These are phyloP conservation scores for Mirza zaza DNA, from an alignment of 2,113 vertebrate genomes.

Conservation along the genomic window DNA sequence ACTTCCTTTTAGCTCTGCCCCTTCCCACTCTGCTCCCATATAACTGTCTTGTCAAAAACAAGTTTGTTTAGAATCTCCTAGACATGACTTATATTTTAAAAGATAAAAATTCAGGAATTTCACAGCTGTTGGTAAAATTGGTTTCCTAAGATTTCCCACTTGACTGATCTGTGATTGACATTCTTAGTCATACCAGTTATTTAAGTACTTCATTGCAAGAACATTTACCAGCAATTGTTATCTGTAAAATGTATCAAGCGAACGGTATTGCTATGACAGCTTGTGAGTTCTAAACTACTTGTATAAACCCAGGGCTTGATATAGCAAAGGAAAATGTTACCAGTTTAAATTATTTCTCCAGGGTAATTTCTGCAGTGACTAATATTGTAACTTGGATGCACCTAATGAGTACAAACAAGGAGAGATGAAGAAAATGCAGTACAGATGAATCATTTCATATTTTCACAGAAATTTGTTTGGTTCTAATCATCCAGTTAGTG, in stretches of 20 bases:
- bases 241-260: conserved; percentile 68
- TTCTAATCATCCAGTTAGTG: conserved; percentile 18
- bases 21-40: neutral
- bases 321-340: conserved; percentile 67
- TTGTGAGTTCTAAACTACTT: conserved; percentile 74
- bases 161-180: conserved; percentile 69
- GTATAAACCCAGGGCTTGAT: conserved; percentile 66
- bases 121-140: neutral
- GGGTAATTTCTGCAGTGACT: conserved; percentile 23
- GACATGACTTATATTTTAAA: neutral
- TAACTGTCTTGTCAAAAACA: neutral
- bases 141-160: conserved; percentile 67
- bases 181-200: conserved; percentile 62
- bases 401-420: neutral
- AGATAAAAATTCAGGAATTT: conserved; percentile 30
- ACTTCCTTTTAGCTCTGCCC: neutral
- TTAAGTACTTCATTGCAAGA: conserved; percentile 65
- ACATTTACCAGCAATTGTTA: conserved; percentile 74
- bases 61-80: neutral
- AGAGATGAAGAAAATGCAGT: neutral
- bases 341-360: conserved; percentile 44
- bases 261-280: conserved; percentile 73
- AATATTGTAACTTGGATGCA: neutral
- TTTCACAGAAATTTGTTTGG: neutral
- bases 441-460: neutral